A percentile compares a stretch with the other conserved stretches of the same genome.
phyloP scores from a whole-genome alignment of 1,140 invertebrate genomes.

The Zeugodacus cucurbitae region DNA sequence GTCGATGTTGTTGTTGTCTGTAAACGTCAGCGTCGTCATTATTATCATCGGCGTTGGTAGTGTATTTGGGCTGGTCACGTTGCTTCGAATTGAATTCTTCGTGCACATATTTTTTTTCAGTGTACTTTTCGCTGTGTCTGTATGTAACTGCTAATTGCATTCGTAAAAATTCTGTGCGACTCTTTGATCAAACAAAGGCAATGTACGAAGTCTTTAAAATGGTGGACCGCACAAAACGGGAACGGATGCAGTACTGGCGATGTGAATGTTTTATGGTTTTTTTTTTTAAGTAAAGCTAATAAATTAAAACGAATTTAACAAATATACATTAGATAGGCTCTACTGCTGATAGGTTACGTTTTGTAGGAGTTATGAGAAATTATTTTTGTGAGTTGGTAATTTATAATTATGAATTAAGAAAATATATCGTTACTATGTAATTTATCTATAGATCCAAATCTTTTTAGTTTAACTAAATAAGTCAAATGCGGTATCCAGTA shows the following conservation, averaged over 20 bases:
- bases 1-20: neutral
- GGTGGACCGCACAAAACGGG: slow-evolving; percentile 41
- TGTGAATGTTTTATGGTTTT: neutral
- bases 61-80: neutral
- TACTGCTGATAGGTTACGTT: too few relatives aligned
- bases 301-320: too few relatives aligned
- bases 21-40: neutral
- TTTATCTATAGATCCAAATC: too few relatives aligned
- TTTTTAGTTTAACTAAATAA: too few relatives aligned
- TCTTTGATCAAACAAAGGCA: neutral
- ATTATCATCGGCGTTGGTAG: neutral
- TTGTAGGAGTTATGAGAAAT: too few relatives aligned
- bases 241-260: slow-evolving; percentile 21
- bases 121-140: neutral
- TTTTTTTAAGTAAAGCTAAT: too few relatives aligned
- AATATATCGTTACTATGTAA: too few relatives aligned
- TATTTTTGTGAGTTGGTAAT: too few relatives aligned
- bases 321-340: too few relatives aligned
- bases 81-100: neutral
- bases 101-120: neutral
- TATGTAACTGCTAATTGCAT: neutral
- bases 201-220: neutral
- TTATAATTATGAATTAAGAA: too few relatives aligned
- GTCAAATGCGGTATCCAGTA: too few relatives aligned
- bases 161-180: neutral